phyloP scores from a whole-genome alignment of 2,888 invertebrate genomes.

The Axea sp. region DNA sequence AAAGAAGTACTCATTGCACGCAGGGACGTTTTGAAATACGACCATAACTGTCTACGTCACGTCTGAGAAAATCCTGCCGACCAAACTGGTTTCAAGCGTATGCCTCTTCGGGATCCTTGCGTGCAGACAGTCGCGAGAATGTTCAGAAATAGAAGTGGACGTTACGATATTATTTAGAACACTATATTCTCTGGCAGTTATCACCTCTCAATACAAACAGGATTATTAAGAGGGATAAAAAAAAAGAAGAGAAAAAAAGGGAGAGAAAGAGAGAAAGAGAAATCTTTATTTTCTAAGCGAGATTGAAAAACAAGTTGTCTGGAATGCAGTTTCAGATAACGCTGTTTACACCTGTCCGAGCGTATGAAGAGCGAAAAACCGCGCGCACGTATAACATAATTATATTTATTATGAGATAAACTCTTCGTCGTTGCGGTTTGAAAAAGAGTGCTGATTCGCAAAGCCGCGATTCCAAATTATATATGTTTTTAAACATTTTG shows the following conservation, averaged over 20 bases:
- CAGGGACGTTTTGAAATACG: conserved; percentile 53
- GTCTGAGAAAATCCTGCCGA: conserved; percentile 57
- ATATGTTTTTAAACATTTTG: too few species aligned
- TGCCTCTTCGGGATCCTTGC: conserved; percentile 42
- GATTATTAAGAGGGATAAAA: conserved; percentile 25
- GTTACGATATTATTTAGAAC: conserved; percentile 56
- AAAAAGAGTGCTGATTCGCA: conserved; percentile 19
- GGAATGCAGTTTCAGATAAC: conserved; percentile 53
- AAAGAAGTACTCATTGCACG: conserved; percentile 32
- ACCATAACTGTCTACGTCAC: conserved; percentile 56
- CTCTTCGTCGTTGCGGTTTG: conserved; percentile 6
- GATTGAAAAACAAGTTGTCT: conserved; percentile 49
- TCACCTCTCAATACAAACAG: conserved; percentile 46
- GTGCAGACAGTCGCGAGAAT: conserved; percentile 41
- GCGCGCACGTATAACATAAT: conserved; percentile 46
- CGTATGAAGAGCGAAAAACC: conserved; percentile 46
- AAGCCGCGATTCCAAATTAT: too few species aligned
- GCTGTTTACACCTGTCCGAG: conserved; percentile 49
- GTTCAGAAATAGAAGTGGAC: conserved; percentile 50
- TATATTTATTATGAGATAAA: conserved; percentile 36
- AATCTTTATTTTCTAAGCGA: conserved; percentile 47
- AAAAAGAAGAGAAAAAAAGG: conserved; percentile 1
- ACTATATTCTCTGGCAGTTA: conserved; percentile 49
- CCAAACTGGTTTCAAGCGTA: conserved; percentile 56
- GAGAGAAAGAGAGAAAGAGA: conserved; percentile 17